A percentile compares a stretch with the other conserved stretches of the same genome.
Evolutionary conservation across 2,113 vertebrate species (phyloP).

Genomic region (Anguilla rostrata): DNA sequence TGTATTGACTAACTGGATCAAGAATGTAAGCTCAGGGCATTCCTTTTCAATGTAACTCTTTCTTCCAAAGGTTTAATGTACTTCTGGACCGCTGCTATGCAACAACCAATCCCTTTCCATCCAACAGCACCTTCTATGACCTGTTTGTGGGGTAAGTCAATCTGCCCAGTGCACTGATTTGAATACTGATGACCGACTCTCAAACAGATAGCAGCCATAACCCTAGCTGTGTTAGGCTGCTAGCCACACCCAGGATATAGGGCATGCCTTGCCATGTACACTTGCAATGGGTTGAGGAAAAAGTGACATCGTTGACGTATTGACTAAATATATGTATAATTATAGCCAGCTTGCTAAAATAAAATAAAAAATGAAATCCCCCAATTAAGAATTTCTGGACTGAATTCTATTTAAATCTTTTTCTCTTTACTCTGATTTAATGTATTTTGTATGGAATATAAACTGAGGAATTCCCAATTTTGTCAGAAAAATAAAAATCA

Average conservation of each 20-base stretch:
- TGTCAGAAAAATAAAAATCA: too few species aligned
- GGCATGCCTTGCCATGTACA: background rate
- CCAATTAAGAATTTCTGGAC: too few species aligned
- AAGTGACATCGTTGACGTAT: background rate
- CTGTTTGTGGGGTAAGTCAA: constrained; percentile 72
- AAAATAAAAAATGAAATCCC: too few species aligned
- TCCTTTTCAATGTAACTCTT: background rate
- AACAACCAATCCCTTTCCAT: constrained; percentile 51
- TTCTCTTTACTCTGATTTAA: too few species aligned
- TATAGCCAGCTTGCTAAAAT: too few species aligned
- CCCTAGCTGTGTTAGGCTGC: background rate
- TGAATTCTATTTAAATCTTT: too few species aligned
- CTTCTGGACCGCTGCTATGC: constrained; percentile 70
- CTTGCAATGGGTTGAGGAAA: background rate
- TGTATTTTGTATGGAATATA: too few species aligned
- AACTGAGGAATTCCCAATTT: too few species aligned
- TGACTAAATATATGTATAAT: too few species aligned
- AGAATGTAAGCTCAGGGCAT: too few species aligned
- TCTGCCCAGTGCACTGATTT: background rate
- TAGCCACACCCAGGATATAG: background rate
- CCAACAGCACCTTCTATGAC: constrained; percentile 51
- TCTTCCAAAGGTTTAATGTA: constrained; percentile 65
- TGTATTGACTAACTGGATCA: too few species aligned
- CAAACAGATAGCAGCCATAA: background rate
- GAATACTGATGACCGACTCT: background rate